These are phyloP conservation scores for Danionella dracula DNA, from an alignment of 2,797 vertebrate species.

Conservation along the genomic window DNA sequence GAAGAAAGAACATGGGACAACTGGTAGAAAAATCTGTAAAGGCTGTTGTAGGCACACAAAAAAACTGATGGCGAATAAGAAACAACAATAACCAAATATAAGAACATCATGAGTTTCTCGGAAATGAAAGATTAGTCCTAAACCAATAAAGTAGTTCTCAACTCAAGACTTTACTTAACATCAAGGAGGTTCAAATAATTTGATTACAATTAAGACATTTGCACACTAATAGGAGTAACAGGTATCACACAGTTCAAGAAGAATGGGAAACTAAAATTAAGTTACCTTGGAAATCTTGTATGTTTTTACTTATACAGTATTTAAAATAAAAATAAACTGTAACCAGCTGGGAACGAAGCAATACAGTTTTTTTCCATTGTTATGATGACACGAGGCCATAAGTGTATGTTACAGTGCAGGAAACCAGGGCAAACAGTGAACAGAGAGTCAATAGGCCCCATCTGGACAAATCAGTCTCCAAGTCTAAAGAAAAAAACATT, in stretches of 20 bases:
- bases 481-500: constrained; percentile 40
- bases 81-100: background rate
- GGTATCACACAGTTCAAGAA: background rate
- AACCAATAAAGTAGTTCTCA: background rate
- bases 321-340: too few relatives aligned
- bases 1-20: constrained; percentile 7
- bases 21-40: constrained; percentile 21
- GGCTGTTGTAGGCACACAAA: background rate
- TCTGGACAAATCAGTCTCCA: background rate
- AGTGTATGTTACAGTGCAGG: constrained; percentile 40
- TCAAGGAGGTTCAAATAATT: background rate
- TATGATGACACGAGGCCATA: constrained; percentile 22
- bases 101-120: background rate
- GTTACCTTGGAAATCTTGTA: background rate
- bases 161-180: background rate
- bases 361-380: too few relatives aligned
- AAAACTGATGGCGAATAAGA: background rate
- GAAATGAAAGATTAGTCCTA: background rate
- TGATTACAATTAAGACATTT: background rate
- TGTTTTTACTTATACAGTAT: too few relatives aligned
- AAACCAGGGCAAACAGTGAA: constrained; percentile 50
- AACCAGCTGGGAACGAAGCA: too few relatives aligned
- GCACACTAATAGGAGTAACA: background rate
- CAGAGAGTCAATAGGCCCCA: background rate
- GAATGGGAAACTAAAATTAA: background rate